Evolutionary conservation across 2,113 vertebrate genomes (phyloP).

Genomic region (Syngnathus typhle): DNA sequence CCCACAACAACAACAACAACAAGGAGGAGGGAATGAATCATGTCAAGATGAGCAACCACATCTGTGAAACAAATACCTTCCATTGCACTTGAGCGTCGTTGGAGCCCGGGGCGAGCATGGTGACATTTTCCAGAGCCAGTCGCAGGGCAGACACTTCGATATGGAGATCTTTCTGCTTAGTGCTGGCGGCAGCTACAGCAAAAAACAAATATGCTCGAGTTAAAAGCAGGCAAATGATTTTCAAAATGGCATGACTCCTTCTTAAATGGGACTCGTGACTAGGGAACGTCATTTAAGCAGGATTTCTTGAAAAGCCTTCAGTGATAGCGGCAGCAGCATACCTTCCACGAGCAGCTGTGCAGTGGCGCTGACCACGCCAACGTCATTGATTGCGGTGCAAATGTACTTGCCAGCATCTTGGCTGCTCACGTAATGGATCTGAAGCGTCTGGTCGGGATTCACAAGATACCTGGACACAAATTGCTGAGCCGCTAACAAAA

Average conservation of each 20-base stretch:
- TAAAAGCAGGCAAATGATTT: too few relatives aligned
- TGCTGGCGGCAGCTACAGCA: conserved; percentile 58
- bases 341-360: conserved; percentile 73
- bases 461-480: conserved; percentile 73
- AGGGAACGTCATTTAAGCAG: too few relatives aligned
- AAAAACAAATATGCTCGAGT: neutral
- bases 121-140: conserved; percentile 73
- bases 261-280: too few relatives aligned
- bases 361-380: conserved; percentile 61
- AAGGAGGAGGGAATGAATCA: neutral
- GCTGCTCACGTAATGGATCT: conserved; percentile 69
- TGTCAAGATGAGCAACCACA: neutral
- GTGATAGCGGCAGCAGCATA: conserved; percentile 18
- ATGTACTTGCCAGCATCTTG: conserved; percentile 76
- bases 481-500: neutral
- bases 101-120: conserved; percentile 53
- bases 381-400: conserved; percentile 75
- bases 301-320: too few relatives aligned
- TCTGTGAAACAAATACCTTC: conserved; percentile 65
- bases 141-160: conserved; percentile 72
- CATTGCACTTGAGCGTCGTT: conserved; percentile 70
- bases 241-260: too few relatives aligned
- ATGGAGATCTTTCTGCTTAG: conserved; percentile 60
- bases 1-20: neutral
- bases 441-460: conserved; percentile 75